Evolutionary conservation across 2,888 invertebrate genomes (phyloP), one percentile per base, ranked within the genome.

Genomic region (Yponomeuta sedellus): DNA sequence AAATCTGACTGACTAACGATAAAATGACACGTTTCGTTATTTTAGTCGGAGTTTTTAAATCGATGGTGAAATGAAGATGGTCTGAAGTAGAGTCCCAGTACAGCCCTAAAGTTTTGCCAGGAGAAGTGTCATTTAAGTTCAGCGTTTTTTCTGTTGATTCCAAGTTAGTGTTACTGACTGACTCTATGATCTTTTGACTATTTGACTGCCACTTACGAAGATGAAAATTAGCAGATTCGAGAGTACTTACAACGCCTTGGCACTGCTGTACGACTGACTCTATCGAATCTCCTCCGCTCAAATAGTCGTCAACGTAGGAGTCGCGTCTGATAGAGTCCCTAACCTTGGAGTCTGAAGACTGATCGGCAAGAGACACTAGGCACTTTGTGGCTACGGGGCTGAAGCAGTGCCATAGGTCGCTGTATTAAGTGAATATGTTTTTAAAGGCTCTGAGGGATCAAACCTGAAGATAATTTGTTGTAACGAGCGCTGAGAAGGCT

Each of bases 381-480:
- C 8, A 72, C 72, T n/a, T n/a, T n/a, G n/a, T n/a, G n/a, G n/a
- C n/a, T n/a, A n/a, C n/a, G n/a, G n/a, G n/a, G n/a, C n/a, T 10
- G 71, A 69, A 0, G 71, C 68, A 0, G 70, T 71, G 8, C 72
- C 72, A 39, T 72, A 73, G 8, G 71, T 72, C 5, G 71, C 66
- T 4, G 71, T 73, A 59, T 71, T 72, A 34, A 72, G 63, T 10
- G 63, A 62, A 25, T 67, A 70, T 0, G 66, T 59, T 20, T 69
- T 64, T 3, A 74, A 34, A 10, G 69, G 69, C 12, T 66, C 12
- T 19, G 64, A 40, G 1, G 69, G 64, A 28, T 74, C 67, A n/a
- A 68, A 67, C 58, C 73, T 65, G 70, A 69, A 74, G 0, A 72
- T 12, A 28, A 73, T 72, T 2, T 69, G 56, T 39, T 70, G 72